Conservation (phyloP, 2,888 invertebrate genomes). For the Cylloceria caligata region DNA sequence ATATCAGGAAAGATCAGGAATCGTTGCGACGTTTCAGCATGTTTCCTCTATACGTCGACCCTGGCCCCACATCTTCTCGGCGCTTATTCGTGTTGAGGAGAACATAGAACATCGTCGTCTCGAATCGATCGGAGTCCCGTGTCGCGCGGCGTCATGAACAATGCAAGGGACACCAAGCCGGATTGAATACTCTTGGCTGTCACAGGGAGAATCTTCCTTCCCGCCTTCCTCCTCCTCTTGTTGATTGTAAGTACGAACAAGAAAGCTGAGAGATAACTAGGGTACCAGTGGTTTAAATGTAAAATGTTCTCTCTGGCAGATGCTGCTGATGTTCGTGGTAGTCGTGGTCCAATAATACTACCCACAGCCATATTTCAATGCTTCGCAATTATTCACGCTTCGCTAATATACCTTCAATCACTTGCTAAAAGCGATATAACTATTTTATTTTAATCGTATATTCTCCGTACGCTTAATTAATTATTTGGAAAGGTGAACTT, state of each 20-base stretch:
- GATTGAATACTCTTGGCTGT: slow-evolving; percentile 44
- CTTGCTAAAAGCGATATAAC: slow-evolving; percentile 49
- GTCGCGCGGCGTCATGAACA: slow-evolving; percentile 56
- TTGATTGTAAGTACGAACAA: neutral
- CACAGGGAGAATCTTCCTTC: neutral
- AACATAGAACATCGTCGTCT: slow-evolving; percentile 56
- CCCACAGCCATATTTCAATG: slow-evolving; percentile 27
- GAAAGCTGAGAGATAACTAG: slow-evolving; percentile 6
- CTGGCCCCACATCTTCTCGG: slow-evolving; percentile 50
- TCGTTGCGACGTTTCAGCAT: slow-evolving; percentile 20
- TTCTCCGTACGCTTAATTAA: neutral
- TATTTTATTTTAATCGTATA: neutral
- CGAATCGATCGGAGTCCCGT: slow-evolving; percentile 64
- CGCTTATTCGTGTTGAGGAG: slow-evolving; percentile 21
- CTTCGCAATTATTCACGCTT: slow-evolving; percentile 55
- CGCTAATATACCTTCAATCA: slow-evolving; percentile 47
- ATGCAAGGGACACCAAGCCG: slow-evolving; percentile 59
- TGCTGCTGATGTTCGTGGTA: slow-evolving; percentile 5
- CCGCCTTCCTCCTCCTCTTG: neutral
- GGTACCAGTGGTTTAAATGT: slow-evolving; percentile 36
- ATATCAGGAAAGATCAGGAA: slow-evolving; percentile 39
- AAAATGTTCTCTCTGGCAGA: slow-evolving; percentile 16
- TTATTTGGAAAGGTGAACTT: neutral
- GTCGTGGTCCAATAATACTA: slow-evolving; percentile 45
- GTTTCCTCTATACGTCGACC: slow-evolving; percentile 51